Evolutionary conservation across 2,797 vertebrate species (phyloP).

Genomic region (Eptatretus atami): DNA sequence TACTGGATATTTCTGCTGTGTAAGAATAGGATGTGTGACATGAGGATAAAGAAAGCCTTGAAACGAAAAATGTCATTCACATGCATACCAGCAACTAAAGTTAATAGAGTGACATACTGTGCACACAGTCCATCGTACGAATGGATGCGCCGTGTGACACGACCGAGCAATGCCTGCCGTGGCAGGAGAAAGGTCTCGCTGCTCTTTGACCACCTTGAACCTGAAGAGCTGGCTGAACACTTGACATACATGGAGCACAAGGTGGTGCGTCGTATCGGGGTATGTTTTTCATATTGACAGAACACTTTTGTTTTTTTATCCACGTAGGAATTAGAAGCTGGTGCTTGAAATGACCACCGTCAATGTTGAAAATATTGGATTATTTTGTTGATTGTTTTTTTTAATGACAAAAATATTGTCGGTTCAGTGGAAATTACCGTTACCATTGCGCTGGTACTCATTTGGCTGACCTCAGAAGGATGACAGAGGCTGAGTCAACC

Average conservation of each 20-base stretch:
- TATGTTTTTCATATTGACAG: conserved; percentile 16
- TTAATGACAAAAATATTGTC: too few relatives aligned
- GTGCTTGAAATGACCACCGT: background rate
- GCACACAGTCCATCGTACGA: conserved; percentile 14
- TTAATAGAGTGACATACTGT: background rate
- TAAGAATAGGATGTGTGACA: conserved; percentile 16
- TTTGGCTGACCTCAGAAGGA: too few relatives aligned
- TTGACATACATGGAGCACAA: conserved; percentile 72
- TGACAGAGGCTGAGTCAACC: too few relatives aligned
- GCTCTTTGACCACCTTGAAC: conserved; percentile 65
- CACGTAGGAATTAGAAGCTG: background rate
- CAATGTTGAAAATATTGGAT: too few relatives aligned
- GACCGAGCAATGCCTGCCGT: conserved; percentile 51
- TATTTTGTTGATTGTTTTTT: too few relatives aligned
- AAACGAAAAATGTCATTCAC: too few relatives aligned
- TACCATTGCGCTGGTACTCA: too few relatives aligned
- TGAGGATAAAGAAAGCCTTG: too few relatives aligned
- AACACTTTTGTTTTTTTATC: background rate
- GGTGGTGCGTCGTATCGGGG: conserved; percentile 64
- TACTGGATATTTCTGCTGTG: conserved; percentile 90
- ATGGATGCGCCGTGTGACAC: conserved; percentile 76
- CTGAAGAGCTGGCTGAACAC: conserved; percentile 51
- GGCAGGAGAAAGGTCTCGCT: conserved; percentile 72
- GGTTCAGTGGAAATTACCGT: too few relatives aligned
- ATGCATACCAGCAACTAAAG: background rate